A percentile compares a stretch with the other conserved stretches of the same genome.
Evolutionary conservation across 2,888 invertebrate genomes (phyloP).

Genomic region (Agrotis clavis): DNA sequence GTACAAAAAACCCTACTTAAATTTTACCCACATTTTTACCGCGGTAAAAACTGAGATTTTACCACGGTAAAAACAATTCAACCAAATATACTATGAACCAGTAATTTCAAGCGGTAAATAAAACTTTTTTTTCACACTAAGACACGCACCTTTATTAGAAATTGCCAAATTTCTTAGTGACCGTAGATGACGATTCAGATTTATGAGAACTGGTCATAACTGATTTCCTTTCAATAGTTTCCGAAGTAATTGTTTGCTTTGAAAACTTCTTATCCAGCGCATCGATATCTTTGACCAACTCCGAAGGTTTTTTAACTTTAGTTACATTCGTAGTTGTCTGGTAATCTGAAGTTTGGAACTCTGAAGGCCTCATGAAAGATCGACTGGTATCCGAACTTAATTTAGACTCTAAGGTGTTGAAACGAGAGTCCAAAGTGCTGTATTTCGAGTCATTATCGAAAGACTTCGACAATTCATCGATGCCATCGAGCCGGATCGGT

Average conservation of each 20-base stretch:
- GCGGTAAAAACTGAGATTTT: slow-evolving; percentile 24
- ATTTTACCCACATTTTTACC: slow-evolving; percentile 7
- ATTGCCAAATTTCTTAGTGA: slow-evolving; percentile 91
- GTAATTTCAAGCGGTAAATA: slow-evolving; percentile 43
- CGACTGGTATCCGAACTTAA: slow-evolving; percentile 87
- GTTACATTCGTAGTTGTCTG: slow-evolving; percentile 77
- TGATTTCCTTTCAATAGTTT: slow-evolving; percentile 93
- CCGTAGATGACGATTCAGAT: slow-evolving; percentile 90
- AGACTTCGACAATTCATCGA: slow-evolving; percentile 89
- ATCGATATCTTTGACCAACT: slow-evolving; percentile 88
- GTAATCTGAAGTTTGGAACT: slow-evolving; percentile 85
- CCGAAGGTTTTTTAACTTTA: slow-evolving; percentile 82
- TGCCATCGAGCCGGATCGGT: slow-evolving; percentile 86
- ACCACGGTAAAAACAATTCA: slow-evolving; percentile 13
- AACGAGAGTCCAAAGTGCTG: slow-evolving; percentile 87
- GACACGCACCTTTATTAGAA: slow-evolving; percentile 77
- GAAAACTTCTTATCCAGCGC: slow-evolving; percentile 92
- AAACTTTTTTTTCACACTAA: slow-evolving; percentile 37
- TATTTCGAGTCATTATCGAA: slow-evolving; percentile 89
- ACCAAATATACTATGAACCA: slow-evolving; percentile 5
- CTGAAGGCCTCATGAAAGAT: slow-evolving; percentile 89
- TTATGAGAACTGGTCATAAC: slow-evolving; percentile 92
- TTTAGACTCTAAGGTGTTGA: slow-evolving; percentile 86
- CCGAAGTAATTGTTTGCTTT: slow-evolving; percentile 93
- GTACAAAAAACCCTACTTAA: neutral